Percentiles rank a stretch among this genome's conserved stretches.
Evolutionary conservation across 2,888 invertebrate species (phyloP).

Genomic region (Antitype chi): DNA sequence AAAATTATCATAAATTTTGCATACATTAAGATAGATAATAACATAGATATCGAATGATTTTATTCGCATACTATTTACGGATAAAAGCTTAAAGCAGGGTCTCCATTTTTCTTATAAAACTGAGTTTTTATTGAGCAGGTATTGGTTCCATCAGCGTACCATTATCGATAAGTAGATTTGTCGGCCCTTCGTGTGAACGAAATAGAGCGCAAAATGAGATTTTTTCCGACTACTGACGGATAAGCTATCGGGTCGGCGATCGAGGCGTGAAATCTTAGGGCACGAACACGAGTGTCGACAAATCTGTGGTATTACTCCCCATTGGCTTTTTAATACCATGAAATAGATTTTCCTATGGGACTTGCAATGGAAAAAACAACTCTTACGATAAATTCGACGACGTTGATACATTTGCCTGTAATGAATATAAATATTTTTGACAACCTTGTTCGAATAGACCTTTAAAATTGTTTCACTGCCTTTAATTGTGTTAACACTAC

Average conservation of each 20-base stretch:
- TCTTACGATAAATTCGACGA: constrained; percentile 1
- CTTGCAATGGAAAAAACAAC: background rate
- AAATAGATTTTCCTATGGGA: constrained; percentile 10
- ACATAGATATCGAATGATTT: constrained; percentile 22
- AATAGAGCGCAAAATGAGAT: constrained; percentile 66
- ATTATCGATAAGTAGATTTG: constrained; percentile 56
- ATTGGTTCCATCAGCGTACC: constrained; percentile 39
- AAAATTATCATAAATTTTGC: constrained; percentile 33
- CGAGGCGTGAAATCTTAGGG: constrained; percentile 63
- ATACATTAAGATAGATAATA: constrained; percentile 18
- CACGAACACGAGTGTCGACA: constrained; percentile 57
- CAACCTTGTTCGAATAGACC: background rate
- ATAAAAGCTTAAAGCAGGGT: constrained; percentile 11
- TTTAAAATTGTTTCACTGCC: background rate
- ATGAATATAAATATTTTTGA: background rate
- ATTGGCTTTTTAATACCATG: constrained; percentile 37
- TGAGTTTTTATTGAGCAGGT: constrained; percentile 23
- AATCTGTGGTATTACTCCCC: constrained; percentile 39
- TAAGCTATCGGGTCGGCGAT: constrained; percentile 55
- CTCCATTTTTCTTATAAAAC: constrained; percentile 25
- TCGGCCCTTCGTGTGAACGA: constrained; percentile 62
- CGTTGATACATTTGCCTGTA: background rate
- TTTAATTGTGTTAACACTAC: background rate
- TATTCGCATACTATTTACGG: constrained; percentile 25
- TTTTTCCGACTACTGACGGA: constrained; percentile 50